Evolutionary conservation across 2,113 vertebrate species (phyloP).

Genomic region (Enhydra lutris): DNA sequence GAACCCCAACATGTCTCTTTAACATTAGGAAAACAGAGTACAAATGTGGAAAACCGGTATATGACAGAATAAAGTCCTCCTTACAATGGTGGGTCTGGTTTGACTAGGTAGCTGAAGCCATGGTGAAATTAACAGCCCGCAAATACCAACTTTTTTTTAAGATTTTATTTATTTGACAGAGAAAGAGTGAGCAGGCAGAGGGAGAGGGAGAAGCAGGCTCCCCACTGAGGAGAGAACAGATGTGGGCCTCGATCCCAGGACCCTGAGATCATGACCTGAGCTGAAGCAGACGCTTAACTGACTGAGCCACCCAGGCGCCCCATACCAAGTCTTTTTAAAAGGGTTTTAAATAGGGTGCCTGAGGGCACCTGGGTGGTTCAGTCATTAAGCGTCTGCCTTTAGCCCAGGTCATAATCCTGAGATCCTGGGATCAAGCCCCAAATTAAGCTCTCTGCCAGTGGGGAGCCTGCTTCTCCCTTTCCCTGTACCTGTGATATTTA

Average conservation of each 20-base stretch:
- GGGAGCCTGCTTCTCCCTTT: no score
- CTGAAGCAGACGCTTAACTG: no score
- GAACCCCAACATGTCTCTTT: neutral
- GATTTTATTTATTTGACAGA: no score
- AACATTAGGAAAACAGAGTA: neutral
- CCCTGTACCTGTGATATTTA: neutral
- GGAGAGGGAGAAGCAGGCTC: no score
- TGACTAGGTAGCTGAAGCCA: neutral
- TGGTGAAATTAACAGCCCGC: neutral
- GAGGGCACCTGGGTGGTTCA: neutral
- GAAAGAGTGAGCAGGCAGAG: no score
- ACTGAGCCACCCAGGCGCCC: no score
- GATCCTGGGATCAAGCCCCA: neutral
- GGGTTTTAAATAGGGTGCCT: neutral
- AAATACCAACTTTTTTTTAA: neutral
- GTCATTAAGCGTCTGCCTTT: neutral
- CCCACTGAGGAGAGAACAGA: no score
- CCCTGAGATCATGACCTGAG: no score
- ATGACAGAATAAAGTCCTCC: neutral
- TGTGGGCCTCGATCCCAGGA: no score
- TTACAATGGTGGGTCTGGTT: neutral
- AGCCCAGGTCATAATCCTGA: no score
- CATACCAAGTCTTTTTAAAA: neutral
- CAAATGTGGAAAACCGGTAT: neutral
- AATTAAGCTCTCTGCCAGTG: no score